Evolutionary conservation across 2,113 vertebrate species (phyloP).

Genomic region (Hyla sarda): DNA sequence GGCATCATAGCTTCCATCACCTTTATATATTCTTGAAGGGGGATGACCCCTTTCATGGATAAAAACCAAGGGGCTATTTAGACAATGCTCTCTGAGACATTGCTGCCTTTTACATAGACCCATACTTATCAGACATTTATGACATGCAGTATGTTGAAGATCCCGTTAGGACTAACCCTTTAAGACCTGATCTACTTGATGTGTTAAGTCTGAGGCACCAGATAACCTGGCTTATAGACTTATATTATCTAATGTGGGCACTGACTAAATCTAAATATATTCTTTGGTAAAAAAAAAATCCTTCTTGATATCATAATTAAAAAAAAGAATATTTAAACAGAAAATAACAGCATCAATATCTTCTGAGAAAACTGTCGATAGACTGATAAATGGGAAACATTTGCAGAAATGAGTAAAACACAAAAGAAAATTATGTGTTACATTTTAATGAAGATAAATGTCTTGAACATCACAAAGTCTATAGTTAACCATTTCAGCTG

Average conservation of each 20-base stretch:
- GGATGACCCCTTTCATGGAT: too few species aligned
- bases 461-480: conserved; percentile 18
- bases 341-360: conserved; percentile 23
- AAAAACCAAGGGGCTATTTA: too few species aligned
- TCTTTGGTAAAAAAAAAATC: background rate
- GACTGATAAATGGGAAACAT: conserved; percentile 47
- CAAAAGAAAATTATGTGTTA: conserved; percentile 40
- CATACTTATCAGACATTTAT: too few species aligned
- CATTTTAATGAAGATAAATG: conserved; percentile 55
- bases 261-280: background rate
- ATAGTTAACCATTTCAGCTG: conserved; percentile 23
- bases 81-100: too few species aligned
- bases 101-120: too few species aligned
- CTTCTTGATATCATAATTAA: background rate
- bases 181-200: background rate
- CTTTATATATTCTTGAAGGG: too few species aligned
- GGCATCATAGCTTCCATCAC: too few species aligned
- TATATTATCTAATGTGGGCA: background rate
- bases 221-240: background rate
- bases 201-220: background rate
- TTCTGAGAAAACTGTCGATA: conserved; percentile 38
- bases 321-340: conserved; percentile 41
- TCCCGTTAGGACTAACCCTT: too few species aligned
- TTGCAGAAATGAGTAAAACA: conserved; percentile 49
- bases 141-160: too few species aligned